These are phyloP conservation scores for Drosophila birchii DNA, from an alignment of 2,888 invertebrate genomes.

Conservation along the genomic window DNA sequence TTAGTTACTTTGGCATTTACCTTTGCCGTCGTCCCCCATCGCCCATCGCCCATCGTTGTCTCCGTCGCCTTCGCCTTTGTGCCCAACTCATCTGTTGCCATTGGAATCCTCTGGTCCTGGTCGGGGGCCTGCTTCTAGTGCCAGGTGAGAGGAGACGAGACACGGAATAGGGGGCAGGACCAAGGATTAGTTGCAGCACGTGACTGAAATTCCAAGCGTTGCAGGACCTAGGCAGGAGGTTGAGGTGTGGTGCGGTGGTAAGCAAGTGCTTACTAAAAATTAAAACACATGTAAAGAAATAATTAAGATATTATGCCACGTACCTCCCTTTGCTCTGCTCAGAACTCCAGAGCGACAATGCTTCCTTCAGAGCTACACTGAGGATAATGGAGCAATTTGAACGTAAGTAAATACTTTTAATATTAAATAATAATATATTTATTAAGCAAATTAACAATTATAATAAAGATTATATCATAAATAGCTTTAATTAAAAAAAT, in stretches of 20 bases:
- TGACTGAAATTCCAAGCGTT: slow-evolving; percentile 69
- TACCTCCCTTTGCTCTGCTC: neutral
- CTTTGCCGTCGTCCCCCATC: slow-evolving; percentile 54
- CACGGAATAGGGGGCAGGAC: slow-evolving; percentile 24
- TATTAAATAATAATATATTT: too few species aligned
- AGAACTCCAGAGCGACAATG: neutral
- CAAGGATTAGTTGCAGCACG: slow-evolving; percentile 75
- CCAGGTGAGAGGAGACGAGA: slow-evolving; percentile 17
- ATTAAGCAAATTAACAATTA: too few species aligned
- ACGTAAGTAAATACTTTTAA: neutral
- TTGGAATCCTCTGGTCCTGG: slow-evolving; percentile 31
- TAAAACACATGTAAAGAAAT: slow-evolving; percentile 78
- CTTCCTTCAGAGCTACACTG: neutral
- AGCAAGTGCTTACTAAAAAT: slow-evolving; percentile 72
- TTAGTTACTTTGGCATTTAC: slow-evolving; percentile 73
- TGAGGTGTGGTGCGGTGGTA: slow-evolving; percentile 8
- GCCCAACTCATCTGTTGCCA: slow-evolving; percentile 65
- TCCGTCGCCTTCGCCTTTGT: slow-evolving; percentile 24
- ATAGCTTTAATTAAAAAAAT: neutral
- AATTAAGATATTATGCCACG: slow-evolving; percentile 73
- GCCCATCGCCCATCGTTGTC: neutral
- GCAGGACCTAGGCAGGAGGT: neutral
- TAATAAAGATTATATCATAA: neutral
- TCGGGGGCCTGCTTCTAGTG: slow-evolving; percentile 13
- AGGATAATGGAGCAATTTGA: neutral